A percentile compares a stretch with the other conserved stretches of the same genome.
Evolutionary conservation across 2,888 invertebrate species (phyloP).

Genomic region (Caenorhabditis wallacei): DNA sequence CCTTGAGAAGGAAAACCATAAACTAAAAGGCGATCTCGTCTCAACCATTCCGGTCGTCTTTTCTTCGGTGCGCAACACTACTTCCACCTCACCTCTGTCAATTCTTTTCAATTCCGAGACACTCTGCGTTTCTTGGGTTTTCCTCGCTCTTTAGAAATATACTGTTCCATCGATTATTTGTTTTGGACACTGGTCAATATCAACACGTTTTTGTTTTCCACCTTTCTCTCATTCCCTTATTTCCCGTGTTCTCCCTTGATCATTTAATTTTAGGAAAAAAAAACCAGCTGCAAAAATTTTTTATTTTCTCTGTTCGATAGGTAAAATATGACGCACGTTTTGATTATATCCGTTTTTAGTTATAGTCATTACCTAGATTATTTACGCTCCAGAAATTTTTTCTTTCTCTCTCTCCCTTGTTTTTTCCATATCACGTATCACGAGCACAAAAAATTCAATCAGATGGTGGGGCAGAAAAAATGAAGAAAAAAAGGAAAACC

Average conservation of each 20-base stretch:
- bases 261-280: too few relatives aligned
- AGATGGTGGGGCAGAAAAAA: slow-evolving; percentile 20
- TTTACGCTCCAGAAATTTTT: neutral
- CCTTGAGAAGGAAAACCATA: slow-evolving; percentile 22
- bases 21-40: slow-evolving; percentile 36
- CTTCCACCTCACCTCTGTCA: slow-evolving; percentile 8
- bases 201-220: slow-evolving; percentile 8
- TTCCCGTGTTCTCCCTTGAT: neutral
- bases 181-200: slow-evolving; percentile 38
- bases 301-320: neutral
- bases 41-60: slow-evolving; percentile 16
- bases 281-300: neutral
- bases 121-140: slow-evolving; percentile 35
- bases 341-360: too few relatives aligned
- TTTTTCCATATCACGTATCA: slow-evolving; percentile 17
- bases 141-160: slow-evolving; percentile 22
- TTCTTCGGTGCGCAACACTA: slow-evolving; percentile 6
- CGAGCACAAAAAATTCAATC: slow-evolving; percentile 25
- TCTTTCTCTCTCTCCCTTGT: neutral
- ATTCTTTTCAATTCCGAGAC: slow-evolving; percentile 25
- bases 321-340: neutral
- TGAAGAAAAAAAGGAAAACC: too few relatives aligned
- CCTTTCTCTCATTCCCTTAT: neutral
- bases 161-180: slow-evolving; percentile 55
- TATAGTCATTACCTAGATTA: too few relatives aligned